These are phyloP conservation scores for Drosophila insularis DNA, from an alignment of 1,140 invertebrate species.

Conservation along the genomic window DNA sequence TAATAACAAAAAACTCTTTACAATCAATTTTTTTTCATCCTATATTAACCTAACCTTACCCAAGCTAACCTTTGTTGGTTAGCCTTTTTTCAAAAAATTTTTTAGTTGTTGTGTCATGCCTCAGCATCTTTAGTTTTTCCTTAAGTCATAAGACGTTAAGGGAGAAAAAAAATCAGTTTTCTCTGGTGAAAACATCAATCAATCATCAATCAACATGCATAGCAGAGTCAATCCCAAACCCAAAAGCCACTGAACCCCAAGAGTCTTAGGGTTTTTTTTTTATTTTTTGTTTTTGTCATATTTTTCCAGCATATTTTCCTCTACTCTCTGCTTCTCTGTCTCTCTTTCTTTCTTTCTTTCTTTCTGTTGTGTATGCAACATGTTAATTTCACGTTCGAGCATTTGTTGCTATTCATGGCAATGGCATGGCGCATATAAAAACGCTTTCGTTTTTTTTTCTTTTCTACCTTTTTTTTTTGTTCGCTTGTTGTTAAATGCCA, in stretches of 20 bases:
- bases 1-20: neutral
- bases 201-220: constrained; percentile 71
- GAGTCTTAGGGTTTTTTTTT: constrained; percentile 28
- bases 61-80: constrained; percentile 8
- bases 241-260: constrained; percentile 53
- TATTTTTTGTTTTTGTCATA: constrained; percentile 17
- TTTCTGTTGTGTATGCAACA: constrained; percentile 33
- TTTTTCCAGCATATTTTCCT: constrained; percentile 30
- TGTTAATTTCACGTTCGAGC: constrained; percentile 66
- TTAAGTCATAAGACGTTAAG: neutral
- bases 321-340: neutral
- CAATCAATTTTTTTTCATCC: neutral
- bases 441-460: constrained; percentile 61
- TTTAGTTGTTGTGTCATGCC: constrained; percentile 22
- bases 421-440: constrained; percentile 36
- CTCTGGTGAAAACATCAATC: constrained; percentile 74
- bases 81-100: constrained; percentile 1
- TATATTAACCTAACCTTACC: neutral
- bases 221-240: constrained; percentile 9
- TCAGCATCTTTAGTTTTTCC: constrained; percentile 38
- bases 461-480: neutral
- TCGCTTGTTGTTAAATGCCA: constrained; percentile 13
- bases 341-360: neutral
- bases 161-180: constrained; percentile 28
- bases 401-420: constrained; percentile 45